These are phyloP conservation scores for Drosophila arawakana DNA, from an alignment of 1,140 invertebrate species.

Conservation along the genomic window DNA sequence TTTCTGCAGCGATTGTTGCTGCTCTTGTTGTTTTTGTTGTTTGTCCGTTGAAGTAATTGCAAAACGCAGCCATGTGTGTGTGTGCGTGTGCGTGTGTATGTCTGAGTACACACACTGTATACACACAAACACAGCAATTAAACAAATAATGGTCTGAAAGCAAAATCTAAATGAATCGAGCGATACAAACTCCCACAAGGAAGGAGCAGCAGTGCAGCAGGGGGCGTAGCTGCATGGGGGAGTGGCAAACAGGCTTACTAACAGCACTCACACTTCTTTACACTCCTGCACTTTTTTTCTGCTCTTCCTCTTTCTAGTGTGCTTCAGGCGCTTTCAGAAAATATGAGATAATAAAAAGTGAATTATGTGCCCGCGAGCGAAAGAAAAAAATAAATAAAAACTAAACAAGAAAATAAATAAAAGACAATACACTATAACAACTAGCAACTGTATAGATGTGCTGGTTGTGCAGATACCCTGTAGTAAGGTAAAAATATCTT, in stretches of 20 bases:
- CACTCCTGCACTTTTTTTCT: background rate
- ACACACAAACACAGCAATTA: slow-evolving; percentile 49
- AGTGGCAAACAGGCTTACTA: slow-evolving; percentile 18
- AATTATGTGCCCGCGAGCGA: slow-evolving; percentile 64
- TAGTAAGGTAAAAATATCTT: too few species aligned
- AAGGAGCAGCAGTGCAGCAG: background rate
- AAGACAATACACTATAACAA: too few species aligned
- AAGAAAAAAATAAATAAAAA: slow-evolving; percentile 25
- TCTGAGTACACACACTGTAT: slow-evolving; percentile 23
- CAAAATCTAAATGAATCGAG: slow-evolving; percentile 75
- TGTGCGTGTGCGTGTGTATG: slow-evolving; percentile 10
- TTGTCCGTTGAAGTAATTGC: slow-evolving; percentile 52
- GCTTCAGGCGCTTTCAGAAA: slow-evolving; percentile 54
- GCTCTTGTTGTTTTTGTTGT: slow-evolving; percentile 37
- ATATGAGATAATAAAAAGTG: slow-evolving; percentile 81
- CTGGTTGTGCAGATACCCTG: background rate
- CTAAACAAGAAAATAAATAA: too few species aligned
- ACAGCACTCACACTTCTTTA: background rate
- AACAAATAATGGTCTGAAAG: slow-evolving; percentile 72
- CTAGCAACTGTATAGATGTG: background rate
- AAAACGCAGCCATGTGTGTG: slow-evolving; percentile 41
- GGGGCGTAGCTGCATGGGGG: too few species aligned
- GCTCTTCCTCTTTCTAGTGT: slow-evolving; percentile 3
- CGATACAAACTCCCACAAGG: slow-evolving; percentile 34
- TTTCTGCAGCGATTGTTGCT: slow-evolving; percentile 38